Evolutionary conservation across 2,797 vertebrate species (phyloP).

Genomic region (Anabacerthia variegaticeps): DNA sequence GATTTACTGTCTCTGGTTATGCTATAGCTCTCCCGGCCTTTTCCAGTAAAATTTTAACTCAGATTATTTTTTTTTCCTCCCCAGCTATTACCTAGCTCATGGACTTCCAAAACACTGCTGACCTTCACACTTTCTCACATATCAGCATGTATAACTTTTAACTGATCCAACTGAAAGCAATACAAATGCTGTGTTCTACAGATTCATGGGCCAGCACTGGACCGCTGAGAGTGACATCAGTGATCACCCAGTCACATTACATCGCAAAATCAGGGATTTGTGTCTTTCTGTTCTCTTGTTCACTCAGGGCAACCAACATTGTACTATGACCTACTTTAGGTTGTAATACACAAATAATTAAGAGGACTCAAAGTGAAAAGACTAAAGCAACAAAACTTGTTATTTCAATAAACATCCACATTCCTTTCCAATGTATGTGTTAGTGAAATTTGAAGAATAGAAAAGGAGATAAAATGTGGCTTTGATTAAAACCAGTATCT

Average conservation of each 20-base stretch:
- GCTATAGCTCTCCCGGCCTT: not conserved
- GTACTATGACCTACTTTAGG: not conserved
- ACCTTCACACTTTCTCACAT: not conserved
- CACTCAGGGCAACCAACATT: not conserved
- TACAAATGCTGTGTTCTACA: not conserved
- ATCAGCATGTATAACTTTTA: not conserved
- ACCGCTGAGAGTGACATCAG: not conserved
- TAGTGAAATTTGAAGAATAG: constrained; percentile 13
- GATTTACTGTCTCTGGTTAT: not conserved
- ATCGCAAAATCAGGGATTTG: not conserved
- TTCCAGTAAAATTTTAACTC: not conserved
- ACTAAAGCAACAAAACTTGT: not conserved
- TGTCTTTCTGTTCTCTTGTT: not conserved
- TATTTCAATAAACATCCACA: constrained; percentile 42
- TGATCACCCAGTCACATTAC: not conserved
- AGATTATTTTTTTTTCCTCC: not conserved
- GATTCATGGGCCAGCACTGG: not conserved
- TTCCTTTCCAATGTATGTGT: not conserved
- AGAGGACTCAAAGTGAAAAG: not conserved
- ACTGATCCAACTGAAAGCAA: not conserved
- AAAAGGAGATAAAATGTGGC: constrained; percentile 34
- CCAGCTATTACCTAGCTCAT: not conserved
- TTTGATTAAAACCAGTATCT: constrained; percentile 40
- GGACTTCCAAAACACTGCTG: not conserved
- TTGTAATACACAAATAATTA: not conserved